Evolutionary conservation across 1,140 invertebrate genomes (phyloP), one percentile per base, ranked within the genome.

Genomic region (Lamellibrachia luymesi): DNA sequence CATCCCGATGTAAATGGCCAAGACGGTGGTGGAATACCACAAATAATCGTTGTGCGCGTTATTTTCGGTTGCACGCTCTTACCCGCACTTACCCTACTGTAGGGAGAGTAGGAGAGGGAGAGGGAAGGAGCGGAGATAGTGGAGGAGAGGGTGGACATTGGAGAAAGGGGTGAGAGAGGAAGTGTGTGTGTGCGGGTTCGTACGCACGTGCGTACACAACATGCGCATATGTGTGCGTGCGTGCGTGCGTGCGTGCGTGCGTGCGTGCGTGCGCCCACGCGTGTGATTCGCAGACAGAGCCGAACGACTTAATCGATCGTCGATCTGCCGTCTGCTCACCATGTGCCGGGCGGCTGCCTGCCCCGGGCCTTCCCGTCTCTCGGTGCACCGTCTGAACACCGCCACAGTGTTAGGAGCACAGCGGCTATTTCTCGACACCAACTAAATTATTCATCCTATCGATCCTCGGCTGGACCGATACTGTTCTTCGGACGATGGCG

Each of bases 361-460:
- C 13, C 64, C 38, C 64, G 64, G 52, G 52, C 52, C 38, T 38
- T 38, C 38, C 38, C 52, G 52, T 6, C 6, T 56, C 52, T 6
- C 6, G 52, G 6, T 17, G 52, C 6, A 1, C 52, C 52, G 52
- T 6, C 52, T 17, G 17, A 80, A 10, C 6, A 17, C 64, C 13
- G 64, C 64, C 64, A 17, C 64, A 80, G 8, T 2, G 64, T 22
- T 22, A 22, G 2, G 64, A 80, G 64, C 64, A 17, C 64, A 4
- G 13, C 13, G 13, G 64, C 64, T 80, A 80, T 80, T 80, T 80
- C 64, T 80, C 64, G 64, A 6, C 64, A 22, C 64, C 64, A 80
- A 80, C 64, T 80, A 80, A 80, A 80, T 80, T 80, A 80, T 80
- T 80, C 64, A 80, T 80, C 25, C 64, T 80, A 80, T 80, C 64